These are phyloP conservation scores for Ladona fulva DNA, from an alignment of 1,140 invertebrate species.

Conservation along the genomic window DNA sequence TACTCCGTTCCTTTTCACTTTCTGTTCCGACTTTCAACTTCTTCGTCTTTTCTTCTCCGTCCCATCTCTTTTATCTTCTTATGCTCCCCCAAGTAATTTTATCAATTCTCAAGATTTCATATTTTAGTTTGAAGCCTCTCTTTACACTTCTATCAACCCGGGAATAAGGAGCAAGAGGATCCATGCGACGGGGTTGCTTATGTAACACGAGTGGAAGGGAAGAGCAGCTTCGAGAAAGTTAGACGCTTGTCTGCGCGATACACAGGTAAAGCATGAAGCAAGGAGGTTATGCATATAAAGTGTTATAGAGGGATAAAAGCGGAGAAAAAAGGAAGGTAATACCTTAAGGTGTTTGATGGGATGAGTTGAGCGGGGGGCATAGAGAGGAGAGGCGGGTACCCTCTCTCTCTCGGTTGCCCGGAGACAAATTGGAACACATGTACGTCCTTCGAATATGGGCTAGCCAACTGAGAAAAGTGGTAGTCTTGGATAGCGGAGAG, in stretches of 20 bases:
- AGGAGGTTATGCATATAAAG: background rate
- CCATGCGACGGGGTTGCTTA: no score
- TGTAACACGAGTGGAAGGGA: no score
- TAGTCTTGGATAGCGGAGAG: background rate
- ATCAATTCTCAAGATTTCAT: no score
- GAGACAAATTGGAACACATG: constrained; percentile 9
- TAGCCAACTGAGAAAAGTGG: background rate
- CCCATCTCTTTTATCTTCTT: no score
- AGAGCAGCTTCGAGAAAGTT: background rate
- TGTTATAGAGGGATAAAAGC: background rate
- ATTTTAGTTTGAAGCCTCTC: no score
- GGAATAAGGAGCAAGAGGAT: no score
- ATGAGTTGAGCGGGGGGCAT: background rate
- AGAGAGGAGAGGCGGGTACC: background rate
- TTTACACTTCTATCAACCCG: no score
- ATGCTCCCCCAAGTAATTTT: no score
- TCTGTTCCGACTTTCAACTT: no score
- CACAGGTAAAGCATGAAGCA: background rate
- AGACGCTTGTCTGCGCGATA: background rate
- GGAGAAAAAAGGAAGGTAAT: background rate
- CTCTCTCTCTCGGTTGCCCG: background rate
- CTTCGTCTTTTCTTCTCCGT: no score
- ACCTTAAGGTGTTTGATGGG: background rate
- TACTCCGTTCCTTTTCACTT: no score
- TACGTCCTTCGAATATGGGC: constrained; percentile 7